Evolutionary conservation across 2,888 invertebrate genomes (phyloP).

Genomic region (Linyphia triangularis): DNA sequence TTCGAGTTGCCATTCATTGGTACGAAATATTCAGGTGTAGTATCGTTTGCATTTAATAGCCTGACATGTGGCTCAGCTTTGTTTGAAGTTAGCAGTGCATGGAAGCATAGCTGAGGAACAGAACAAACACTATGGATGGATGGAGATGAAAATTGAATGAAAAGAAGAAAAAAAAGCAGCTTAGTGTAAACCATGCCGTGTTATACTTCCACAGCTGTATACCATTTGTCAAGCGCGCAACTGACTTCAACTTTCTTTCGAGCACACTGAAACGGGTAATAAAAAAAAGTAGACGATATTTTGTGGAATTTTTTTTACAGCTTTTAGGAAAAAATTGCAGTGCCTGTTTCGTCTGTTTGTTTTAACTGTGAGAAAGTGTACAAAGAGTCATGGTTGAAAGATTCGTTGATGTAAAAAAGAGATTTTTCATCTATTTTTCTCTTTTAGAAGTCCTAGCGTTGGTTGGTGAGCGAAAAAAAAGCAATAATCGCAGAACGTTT

Average conservation of each 20-base stretch:
- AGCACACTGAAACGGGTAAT: slow-evolving; percentile 35
- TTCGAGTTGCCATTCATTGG: slow-evolving; percentile 1
- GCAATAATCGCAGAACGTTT: background rate
- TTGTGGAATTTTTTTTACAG: background rate
- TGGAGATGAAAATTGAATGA: background rate
- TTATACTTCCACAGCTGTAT: slow-evolving; percentile 69
- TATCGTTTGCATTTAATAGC: slow-evolving; percentile 64
- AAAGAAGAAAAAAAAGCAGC: slow-evolving; percentile 13
- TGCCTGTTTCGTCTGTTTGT: slow-evolving; percentile 16
- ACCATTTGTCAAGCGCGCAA: slow-evolving; percentile 63
- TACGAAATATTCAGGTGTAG: slow-evolving; percentile 42
- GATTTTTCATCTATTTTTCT: background rate
- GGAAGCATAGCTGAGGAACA: slow-evolving; percentile 56
- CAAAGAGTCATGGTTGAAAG: background rate
- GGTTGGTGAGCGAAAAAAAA: background rate
- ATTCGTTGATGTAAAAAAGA: background rate
- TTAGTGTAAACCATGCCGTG: slow-evolving; percentile 30
- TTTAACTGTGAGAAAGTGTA: slow-evolving; percentile 30
- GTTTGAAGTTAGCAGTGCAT: slow-evolving; percentile 66
- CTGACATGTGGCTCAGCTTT: slow-evolving; percentile 48
- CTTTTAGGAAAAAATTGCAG: background rate
- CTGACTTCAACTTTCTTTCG: slow-evolving; percentile 49
- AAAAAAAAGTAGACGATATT: slow-evolving; percentile 13
- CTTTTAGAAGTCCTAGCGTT: too few species aligned
- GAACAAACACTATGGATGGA: slow-evolving; percentile 56